These are phyloP conservation scores for Rana temporaria DNA, from an alignment of 2,113 vertebrate species.

Conservation along the genomic window DNA sequence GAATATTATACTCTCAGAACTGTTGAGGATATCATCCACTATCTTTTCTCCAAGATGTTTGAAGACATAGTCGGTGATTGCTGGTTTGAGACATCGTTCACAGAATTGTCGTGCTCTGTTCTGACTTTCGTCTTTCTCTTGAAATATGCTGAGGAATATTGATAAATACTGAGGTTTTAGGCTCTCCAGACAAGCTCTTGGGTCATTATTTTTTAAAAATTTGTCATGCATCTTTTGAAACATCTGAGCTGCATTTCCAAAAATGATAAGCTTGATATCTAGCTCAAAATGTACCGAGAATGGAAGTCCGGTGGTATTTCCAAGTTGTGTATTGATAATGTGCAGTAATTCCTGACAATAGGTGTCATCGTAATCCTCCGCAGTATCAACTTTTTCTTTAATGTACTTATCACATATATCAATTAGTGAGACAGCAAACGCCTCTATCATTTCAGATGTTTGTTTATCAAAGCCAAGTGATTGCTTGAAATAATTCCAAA, in stretches of 20 bases:
- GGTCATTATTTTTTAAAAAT: constrained; percentile 36
- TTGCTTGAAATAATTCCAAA: constrained; percentile 63
- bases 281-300: constrained; percentile 36
- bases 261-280: constrained; percentile 43
- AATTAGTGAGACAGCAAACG: constrained; percentile 62
- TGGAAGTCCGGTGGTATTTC: not conserved
- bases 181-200: not conserved
- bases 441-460: constrained; percentile 60
- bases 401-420: constrained; percentile 65
- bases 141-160: constrained; percentile 38
- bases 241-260: not conserved
- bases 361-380: constrained; percentile 65
- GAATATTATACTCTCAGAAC: constrained; percentile 15
- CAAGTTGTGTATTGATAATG: constrained; percentile 1
- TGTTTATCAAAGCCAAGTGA: constrained; percentile 59
- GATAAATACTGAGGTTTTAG: constrained; percentile 43
- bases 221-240: constrained; percentile 44
- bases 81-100: constrained; percentile 52
- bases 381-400: constrained; percentile 60
- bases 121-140: constrained; percentile 35
- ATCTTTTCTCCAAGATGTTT: constrained; percentile 55
- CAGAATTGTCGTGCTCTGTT: constrained; percentile 50
- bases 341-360: constrained; percentile 60
- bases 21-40: constrained; percentile 48
- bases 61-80: constrained; percentile 11